Conservation (phyloP, 2,888 invertebrate species). For the Drosophila mettleri region DNA sequence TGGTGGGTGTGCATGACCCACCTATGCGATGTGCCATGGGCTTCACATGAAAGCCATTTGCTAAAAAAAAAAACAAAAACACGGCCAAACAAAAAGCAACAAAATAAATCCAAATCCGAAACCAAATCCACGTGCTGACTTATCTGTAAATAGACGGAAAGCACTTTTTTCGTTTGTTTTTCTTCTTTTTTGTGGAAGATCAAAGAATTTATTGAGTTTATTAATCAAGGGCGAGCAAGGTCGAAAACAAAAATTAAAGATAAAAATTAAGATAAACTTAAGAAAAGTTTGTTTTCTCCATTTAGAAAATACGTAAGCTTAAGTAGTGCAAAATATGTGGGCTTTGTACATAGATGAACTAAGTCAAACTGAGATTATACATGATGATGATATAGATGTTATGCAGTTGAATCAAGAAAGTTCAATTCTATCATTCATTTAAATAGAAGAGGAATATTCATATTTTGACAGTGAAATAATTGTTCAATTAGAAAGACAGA, state of each 20-base stretch:
- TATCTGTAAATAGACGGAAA: constrained; percentile 43
- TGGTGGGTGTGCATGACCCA: constrained; percentile 56
- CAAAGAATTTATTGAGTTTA: constrained; percentile 58
- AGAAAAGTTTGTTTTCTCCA: constrained; percentile 1
- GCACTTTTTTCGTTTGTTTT: constrained; percentile 60
- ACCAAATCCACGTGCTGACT: constrained; percentile 48
- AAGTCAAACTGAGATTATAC: background rate
- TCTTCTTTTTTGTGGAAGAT: constrained; percentile 60
- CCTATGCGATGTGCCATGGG: constrained; percentile 19
- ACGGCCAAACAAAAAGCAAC: constrained; percentile 10
- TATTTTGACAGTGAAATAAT: background rate
- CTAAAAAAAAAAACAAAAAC: constrained; percentile 35
- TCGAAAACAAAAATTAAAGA: constrained; percentile 29
- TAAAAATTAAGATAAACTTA: constrained; percentile 10
- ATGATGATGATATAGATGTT: background rate
- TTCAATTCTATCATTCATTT: too few species aligned
- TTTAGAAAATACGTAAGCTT: constrained; percentile 4
- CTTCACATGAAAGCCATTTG: constrained; percentile 55
- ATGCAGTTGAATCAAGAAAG: background rate
- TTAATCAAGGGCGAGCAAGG: constrained; percentile 74
- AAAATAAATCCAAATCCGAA: constrained; percentile 15
- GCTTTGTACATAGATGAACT: background rate
- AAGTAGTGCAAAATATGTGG: background rate
- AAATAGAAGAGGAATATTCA: too few species aligned
- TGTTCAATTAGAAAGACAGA: background rate